Evolutionary conservation across 2,797 vertebrate genomes (phyloP).

Genomic region (Danio albolineatus): DNA sequence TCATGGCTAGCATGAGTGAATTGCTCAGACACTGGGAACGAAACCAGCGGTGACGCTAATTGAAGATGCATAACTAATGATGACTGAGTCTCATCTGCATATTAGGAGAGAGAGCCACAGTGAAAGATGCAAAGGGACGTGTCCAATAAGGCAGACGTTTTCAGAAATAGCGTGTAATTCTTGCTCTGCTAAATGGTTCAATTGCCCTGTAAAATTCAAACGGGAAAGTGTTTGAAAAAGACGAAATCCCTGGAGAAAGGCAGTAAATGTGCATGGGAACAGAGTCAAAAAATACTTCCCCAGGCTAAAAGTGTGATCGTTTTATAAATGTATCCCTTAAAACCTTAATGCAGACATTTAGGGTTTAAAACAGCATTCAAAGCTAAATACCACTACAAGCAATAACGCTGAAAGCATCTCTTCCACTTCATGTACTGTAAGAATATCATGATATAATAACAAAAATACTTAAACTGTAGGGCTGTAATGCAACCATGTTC

Average conservation of each 20-base stretch:
- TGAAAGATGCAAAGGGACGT: conserved; percentile 36
- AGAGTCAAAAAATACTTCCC: conserved; percentile 33
- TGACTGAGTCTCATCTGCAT: conserved; percentile 52
- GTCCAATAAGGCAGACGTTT: conserved; percentile 52
- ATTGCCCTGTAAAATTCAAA: conserved; percentile 46
- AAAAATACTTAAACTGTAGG: background rate
- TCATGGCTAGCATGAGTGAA: conserved; percentile 39
- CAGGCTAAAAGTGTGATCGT: conserved; percentile 3
- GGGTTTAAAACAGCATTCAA: conserved; percentile 1
- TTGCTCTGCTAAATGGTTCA: conserved; percentile 46
- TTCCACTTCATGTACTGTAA: background rate
- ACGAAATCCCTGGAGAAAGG: conserved; percentile 31
- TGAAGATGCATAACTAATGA: conserved; percentile 56
- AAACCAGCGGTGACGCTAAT: conserved; percentile 43
- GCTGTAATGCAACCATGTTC: background rate
- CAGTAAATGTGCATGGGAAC: conserved; percentile 10
- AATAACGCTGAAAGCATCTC: background rate
- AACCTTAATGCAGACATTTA: background rate
- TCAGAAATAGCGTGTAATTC: conserved; percentile 50
- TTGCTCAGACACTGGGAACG: conserved; percentile 45
- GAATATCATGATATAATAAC: background rate
- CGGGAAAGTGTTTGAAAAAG: conserved; percentile 35
- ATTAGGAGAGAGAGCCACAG: conserved; percentile 35
- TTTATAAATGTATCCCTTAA: background rate
- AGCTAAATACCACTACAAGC: background rate